phyloP scores from a whole-genome alignment of 2,797 vertebrate species.

The Bradypodion pumilum region DNA sequence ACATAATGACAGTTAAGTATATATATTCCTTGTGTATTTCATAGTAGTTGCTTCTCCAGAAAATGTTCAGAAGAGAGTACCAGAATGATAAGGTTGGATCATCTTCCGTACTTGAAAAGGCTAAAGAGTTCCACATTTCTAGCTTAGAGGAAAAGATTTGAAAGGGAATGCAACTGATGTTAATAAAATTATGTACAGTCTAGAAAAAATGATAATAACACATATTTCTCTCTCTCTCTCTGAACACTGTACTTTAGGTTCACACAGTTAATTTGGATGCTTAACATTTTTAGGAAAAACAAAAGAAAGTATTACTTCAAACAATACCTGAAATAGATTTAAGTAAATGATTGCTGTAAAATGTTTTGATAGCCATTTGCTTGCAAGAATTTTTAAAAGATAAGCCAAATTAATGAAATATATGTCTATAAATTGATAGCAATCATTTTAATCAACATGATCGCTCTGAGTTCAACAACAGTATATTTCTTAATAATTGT shows the following conservation, averaged over 20 bases:
- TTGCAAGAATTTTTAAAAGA: neutral
- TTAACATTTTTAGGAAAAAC: neutral
- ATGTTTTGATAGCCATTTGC: neutral
- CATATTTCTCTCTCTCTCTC: neutral
- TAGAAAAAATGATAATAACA: neutral
- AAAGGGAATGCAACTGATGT: neutral
- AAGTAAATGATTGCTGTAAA: neutral
- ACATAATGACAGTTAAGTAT: slow-evolving; percentile 20
- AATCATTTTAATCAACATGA: neutral
- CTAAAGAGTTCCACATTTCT: neutral
- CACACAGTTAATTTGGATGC: neutral
- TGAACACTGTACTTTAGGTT: neutral
- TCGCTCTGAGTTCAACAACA: neutral
- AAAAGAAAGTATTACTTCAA: neutral
- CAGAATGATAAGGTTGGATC: neutral
- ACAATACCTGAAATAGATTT: neutral
- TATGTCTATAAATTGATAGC: neutral
- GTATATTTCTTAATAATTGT: neutral
- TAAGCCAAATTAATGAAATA: neutral
- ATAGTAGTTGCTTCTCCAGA: neutral
- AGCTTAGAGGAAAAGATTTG: neutral
- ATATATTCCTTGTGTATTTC: neutral
- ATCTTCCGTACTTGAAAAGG: neutral
- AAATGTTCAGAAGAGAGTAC: neutral
- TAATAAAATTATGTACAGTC: neutral